Evolutionary conservation across 2,113 vertebrate species (phyloP).

Genomic region (Struthidea cinerea): DNA sequence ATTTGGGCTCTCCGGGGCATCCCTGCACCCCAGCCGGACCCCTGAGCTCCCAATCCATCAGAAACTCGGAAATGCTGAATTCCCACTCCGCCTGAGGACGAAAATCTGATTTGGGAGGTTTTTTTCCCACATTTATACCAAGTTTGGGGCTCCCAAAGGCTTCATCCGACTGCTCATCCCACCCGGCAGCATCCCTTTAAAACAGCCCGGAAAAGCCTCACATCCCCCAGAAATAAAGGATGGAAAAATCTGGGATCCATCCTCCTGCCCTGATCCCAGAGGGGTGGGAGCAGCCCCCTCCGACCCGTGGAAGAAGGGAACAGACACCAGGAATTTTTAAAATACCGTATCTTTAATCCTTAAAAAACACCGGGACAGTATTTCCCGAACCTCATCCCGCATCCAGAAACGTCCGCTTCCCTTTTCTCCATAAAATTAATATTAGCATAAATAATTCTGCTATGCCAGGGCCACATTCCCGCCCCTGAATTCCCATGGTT

Average conservation of each 20-base stretch:
- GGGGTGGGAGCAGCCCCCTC: background rate
- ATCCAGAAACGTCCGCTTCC: background rate
- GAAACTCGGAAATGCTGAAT: accelerated
- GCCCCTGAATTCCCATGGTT: background rate
- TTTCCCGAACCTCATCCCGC: background rate
- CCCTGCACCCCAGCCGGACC: background rate
- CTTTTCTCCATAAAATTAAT: constrained; percentile 52
- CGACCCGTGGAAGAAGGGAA: accelerated
- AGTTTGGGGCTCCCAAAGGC: background rate
- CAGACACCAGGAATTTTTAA: background rate
- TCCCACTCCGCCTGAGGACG: background rate
- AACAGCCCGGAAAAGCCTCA: background rate
- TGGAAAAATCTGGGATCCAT: accelerated
- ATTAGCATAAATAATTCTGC: constrained; percentile 72
- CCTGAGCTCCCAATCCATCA: accelerated
- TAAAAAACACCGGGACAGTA: constrained; percentile 31
- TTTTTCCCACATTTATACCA: background rate
- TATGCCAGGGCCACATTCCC: constrained; percentile 22
- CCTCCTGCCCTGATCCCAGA: accelerated
- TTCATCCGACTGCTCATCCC: accelerated
- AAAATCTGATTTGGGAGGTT: accelerated
- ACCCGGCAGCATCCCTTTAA: background rate
- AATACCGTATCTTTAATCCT: constrained; percentile 47
- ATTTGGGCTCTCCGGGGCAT: background rate
- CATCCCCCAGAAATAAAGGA: background rate